Percentiles rank a stretch among this genome's conserved stretches.
phyloP scores from a whole-genome alignment of 2,113 vertebrate species.

The Petromus typicus region DNA sequence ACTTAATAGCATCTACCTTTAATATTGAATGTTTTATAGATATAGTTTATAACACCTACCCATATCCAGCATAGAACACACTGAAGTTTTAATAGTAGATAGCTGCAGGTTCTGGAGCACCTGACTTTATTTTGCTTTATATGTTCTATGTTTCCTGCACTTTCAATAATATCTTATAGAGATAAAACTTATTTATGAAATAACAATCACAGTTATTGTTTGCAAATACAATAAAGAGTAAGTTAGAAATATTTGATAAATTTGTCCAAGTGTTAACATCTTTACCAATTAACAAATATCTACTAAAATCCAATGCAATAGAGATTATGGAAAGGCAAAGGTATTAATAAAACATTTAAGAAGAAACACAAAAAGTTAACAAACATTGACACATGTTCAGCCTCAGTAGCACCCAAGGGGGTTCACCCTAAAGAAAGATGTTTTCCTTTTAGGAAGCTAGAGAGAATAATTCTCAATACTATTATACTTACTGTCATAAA shows the following conservation, averaged over 20 bases:
- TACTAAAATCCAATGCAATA: background rate
- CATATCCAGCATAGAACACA: background rate
- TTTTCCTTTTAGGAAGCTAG: background rate
- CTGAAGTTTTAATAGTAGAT: background rate
- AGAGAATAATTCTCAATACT: background rate
- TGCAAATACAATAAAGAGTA: background rate
- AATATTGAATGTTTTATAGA: background rate
- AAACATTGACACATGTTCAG: background rate
- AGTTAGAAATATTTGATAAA: background rate
- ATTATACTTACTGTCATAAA: background rate
- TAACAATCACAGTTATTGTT: background rate
- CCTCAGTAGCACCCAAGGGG: background rate
- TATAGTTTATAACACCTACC: background rate
- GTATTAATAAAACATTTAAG: background rate
- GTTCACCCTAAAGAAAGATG: background rate
- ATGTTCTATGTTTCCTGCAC: background rate
- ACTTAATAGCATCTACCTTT: background rate
- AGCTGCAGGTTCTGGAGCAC: background rate
- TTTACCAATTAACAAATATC: background rate
- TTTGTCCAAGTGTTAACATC: background rate
- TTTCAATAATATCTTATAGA: background rate
- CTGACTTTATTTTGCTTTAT: background rate
- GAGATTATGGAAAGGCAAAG: background rate
- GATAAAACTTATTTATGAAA: background rate
- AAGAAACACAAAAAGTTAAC: constrained; percentile 4